These are phyloP conservation scores for Chorisops tibialis DNA, from an alignment of 2,888 invertebrate genomes.

Conservation along the genomic window DNA sequence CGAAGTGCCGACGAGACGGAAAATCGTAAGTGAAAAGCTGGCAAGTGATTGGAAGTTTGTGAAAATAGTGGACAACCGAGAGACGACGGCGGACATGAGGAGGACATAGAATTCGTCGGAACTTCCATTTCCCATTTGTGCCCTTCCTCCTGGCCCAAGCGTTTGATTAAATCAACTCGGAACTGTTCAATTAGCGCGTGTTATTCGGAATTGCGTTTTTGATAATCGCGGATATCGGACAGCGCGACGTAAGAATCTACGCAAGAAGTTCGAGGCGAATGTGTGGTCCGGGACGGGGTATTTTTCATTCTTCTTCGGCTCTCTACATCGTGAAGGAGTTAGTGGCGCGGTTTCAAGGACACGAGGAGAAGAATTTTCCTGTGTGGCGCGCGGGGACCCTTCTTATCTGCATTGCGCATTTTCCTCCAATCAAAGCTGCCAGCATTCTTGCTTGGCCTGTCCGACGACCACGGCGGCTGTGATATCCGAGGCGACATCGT, in stretches of 20 bases:
- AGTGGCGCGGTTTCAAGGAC: conserved; percentile 27
- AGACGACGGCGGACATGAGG: too few species aligned
- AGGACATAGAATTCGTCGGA: too few species aligned
- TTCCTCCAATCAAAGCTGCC: conserved; percentile 21
- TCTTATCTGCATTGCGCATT: conserved; percentile 37
- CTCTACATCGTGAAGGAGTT: not conserved
- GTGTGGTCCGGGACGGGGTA: conserved; percentile 15
- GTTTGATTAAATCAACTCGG: not conserved
- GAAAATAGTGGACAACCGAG: not conserved
- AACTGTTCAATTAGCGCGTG: not conserved
- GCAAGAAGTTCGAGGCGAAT: too few species aligned
- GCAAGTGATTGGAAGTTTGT: not conserved
- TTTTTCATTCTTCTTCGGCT: too few species aligned
- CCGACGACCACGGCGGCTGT: not conserved
- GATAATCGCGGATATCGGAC: too few species aligned
- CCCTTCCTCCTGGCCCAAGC: too few species aligned
- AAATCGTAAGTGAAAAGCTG: not conserved
- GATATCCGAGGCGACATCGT: too few species aligned
- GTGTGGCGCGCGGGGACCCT: not conserved
- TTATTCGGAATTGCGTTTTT: not conserved
- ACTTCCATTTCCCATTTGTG: too few species aligned
- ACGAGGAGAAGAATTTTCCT: conserved; percentile 34
- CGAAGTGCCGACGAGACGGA: not conserved
- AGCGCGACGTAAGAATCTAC: too few species aligned
- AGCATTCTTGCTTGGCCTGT: not conserved